Evolutionary conservation across 2,797 vertebrate genomes (phyloP), one percentile per base, ranked within the genome.

Genomic region (Epinephelus coioides): DNA sequence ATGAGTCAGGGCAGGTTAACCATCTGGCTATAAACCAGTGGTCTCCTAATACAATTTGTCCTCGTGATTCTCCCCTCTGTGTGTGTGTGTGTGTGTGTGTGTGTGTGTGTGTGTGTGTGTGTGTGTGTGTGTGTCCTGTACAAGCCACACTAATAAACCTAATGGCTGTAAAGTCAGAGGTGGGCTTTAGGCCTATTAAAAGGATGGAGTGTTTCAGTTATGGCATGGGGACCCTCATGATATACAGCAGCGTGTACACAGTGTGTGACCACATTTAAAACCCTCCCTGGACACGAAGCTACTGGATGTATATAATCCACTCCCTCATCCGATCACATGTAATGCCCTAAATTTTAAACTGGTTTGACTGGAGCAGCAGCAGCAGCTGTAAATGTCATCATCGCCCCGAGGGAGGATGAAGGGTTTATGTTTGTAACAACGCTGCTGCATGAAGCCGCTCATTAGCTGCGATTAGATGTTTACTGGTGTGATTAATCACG

Each of bases 21-120:
- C 91, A 93, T 94, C 90, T 93, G 91, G 79, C 89, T 73, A 63
- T 91, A 91, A 94, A 94, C 85, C 86, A 77, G 76, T 85, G 64
- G 82, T 84, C 80, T 80, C 64, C 86, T 93, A 91, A 95, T 93
- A 85, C 85, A 89, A 92, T 94, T 91, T 91, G 76, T 82, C 74
- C 61, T 66, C 38, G 57, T 81, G 77, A 71, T 69, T 82, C 51
- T 62, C 75, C 55, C 55, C 76, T 79, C 19, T 56, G 25, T 76
- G 55, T 74, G 25, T 46, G 27, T 71, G 13, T 51, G 27, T 55
- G 61, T 25, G 61, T 56, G 50, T 27, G 17, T 44, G 55, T 34
- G 59, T 51, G 38, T 60, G 44, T 17, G 44, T 17, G 46, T 49
- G 17, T 49, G 47, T 8, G 17, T 18, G 47, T 10, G 40, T 10